phyloP scores from a whole-genome alignment of 92 coral and sea anemone genomes.

The Actinostola sp. region DNA sequence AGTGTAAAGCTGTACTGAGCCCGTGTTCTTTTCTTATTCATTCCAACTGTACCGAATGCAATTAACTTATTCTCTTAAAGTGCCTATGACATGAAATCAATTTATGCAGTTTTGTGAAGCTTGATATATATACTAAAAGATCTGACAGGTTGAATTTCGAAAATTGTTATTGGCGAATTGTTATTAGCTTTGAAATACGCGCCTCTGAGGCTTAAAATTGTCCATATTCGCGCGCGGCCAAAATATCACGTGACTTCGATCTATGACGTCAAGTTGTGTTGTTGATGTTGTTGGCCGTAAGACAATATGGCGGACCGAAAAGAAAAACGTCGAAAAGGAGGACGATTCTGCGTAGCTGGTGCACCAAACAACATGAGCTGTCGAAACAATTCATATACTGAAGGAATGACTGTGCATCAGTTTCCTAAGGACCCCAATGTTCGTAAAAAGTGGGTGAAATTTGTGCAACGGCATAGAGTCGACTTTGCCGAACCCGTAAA shows the following conservation, averaged over 20 bases:
- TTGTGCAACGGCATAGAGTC: slow-evolving; percentile 40
- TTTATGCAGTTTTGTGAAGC: too few species aligned
- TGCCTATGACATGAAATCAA: too few species aligned
- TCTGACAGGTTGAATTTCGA: too few species aligned
- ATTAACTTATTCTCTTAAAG: too few species aligned
- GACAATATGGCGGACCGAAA: not conserved
- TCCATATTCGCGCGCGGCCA: slow-evolving; percentile 19
- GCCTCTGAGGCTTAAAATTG: not conserved
- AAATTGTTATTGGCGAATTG: too few species aligned
- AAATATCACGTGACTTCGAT: slow-evolving; percentile 24
- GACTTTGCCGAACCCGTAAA: slow-evolving; percentile 37
- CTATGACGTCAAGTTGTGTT: slow-evolving; percentile 30
- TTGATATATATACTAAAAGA: too few species aligned
- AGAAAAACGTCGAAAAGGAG: slow-evolving; percentile 19
- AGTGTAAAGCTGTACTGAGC: too few species aligned
- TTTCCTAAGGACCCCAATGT: slow-evolving; percentile 27
- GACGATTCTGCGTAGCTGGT: slow-evolving; percentile 71
- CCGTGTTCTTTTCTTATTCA: too few species aligned
- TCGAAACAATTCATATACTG: slow-evolving; percentile 22
- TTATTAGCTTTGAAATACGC: too few species aligned
- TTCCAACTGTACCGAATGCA: too few species aligned
- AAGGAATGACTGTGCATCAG: slow-evolving; percentile 40
- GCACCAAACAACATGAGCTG: slow-evolving; percentile 54
- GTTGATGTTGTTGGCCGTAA: not conserved
- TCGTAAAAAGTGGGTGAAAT: slow-evolving; percentile 37